Conservation (phyloP, 2,888 invertebrate species). For the Mimas tiliae region DNA sequence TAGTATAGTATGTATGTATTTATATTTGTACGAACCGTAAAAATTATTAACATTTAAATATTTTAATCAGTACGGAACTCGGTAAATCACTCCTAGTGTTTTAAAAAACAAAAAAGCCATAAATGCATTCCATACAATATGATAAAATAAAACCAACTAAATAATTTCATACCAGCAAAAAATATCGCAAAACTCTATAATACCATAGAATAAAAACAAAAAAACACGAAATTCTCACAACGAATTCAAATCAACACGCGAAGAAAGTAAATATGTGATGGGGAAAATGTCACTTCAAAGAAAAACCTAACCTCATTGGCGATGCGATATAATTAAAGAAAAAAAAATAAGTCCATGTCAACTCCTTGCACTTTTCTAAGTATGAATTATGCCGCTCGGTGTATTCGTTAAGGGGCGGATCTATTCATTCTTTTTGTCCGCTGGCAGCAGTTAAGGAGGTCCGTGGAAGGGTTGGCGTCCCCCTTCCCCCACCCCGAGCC, state of each 20-base stretch:
- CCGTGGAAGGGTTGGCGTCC: constrained; percentile 57
- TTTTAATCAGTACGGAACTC: too few species aligned
- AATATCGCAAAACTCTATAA: not conserved
- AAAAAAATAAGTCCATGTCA: constrained; percentile 68
- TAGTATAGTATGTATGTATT: too few species aligned
- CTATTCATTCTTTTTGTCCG: constrained; percentile 85
- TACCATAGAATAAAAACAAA: not conserved
- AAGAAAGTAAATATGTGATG: constrained; percentile 38
- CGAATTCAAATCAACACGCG: constrained; percentile 10
- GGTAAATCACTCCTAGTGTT: too few species aligned
- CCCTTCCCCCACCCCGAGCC: constrained; percentile 46
- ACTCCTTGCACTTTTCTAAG: constrained; percentile 83
- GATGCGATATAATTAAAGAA: constrained; percentile 55
- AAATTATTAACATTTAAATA: too few species aligned
- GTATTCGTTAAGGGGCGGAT: constrained; percentile 85
- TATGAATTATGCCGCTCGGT: constrained; percentile 85
- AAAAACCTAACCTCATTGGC: constrained; percentile 49
- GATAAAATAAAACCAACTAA: not conserved
- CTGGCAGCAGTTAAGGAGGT: constrained; percentile 81
- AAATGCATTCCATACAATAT: not conserved
- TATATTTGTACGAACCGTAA: too few species aligned
- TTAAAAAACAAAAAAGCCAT: too few species aligned
- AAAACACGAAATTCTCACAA: not conserved
- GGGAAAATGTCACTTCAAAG: constrained; percentile 27
- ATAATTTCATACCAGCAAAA: not conserved